phyloP scores from a whole-genome alignment of 2,888 invertebrate species.

The Rhogogaster chlorosoma region DNA sequence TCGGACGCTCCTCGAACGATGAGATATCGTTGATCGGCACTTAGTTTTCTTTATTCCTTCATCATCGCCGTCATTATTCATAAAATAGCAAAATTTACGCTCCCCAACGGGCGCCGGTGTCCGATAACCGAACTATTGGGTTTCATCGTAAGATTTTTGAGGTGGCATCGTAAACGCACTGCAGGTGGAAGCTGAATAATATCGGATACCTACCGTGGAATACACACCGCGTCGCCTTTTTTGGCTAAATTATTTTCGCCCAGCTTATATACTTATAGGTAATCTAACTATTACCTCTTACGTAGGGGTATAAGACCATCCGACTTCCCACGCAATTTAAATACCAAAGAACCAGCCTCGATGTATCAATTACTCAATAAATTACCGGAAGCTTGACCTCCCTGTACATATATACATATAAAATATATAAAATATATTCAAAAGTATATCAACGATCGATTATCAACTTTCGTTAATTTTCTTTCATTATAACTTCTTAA shows the following conservation, averaged over 20 bases:
- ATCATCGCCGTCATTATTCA: not conserved
- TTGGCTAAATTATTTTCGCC: not conserved
- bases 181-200: not conserved
- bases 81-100: conserved; percentile 12
- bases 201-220: not conserved
- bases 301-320: not conserved
- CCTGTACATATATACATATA: not conserved
- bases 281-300: no score
- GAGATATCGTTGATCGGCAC: conserved; percentile 37
- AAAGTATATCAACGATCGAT: not conserved
- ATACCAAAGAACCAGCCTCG: not conserved
- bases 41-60: conserved; percentile 13
- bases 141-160: not conserved
- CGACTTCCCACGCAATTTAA: not conserved
- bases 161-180: not conserved
- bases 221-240: not conserved
- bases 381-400: not conserved
- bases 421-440: no score
- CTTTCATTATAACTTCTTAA: no score
- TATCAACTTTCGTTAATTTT: not conserved
- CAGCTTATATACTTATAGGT: not conserved
- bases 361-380: not conserved
- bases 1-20: conserved; percentile 41
- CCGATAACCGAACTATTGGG: conserved; percentile 32
- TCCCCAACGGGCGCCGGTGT: conserved; percentile 4